phyloP scores from a whole-genome alignment of 2,797 vertebrate species.

The Myotis daubentonii region DNA sequence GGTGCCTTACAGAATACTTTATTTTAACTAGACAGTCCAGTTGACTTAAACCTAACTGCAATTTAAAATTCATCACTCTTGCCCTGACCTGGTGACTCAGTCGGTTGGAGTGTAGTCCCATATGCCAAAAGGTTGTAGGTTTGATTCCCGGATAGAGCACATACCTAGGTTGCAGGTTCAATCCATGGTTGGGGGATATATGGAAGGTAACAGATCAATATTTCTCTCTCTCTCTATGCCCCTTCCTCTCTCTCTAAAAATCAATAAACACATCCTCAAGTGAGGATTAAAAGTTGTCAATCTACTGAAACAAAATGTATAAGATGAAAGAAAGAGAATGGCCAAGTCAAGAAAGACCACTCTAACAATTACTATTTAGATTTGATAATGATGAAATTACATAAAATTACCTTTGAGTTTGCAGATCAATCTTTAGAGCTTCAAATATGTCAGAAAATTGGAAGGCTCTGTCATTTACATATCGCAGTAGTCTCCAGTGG shows the following conservation, averaged over 20 bases:
- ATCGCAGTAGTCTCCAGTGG: neutral
- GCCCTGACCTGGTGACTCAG: neutral
- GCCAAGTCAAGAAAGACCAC: neutral
- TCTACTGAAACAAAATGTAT: conserved; percentile 12
- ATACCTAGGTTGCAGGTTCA: neutral
- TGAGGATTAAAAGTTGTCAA: neutral
- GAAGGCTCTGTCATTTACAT: neutral
- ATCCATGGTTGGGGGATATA: neutral
- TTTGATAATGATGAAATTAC: conserved; percentile 39
- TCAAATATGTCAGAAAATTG: neutral
- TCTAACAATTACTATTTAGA: neutral
- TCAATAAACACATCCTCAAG: neutral
- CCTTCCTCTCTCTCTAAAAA: neutral
- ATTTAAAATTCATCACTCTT: neutral
- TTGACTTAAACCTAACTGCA: neutral
- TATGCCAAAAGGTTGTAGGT: neutral
- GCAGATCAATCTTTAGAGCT: neutral
- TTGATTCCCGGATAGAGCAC: neutral
- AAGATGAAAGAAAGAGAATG: neutral
- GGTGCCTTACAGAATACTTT: neutral
- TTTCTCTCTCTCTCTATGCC: neutral
- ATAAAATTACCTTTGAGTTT: conserved; percentile 19
- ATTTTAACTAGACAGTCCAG: neutral
- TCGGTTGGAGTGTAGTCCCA: neutral
- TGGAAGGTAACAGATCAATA: neutral